Evolutionary conservation across 1,140 invertebrate genomes (phyloP).

Genomic region (Trichonephila inaurata): DNA sequence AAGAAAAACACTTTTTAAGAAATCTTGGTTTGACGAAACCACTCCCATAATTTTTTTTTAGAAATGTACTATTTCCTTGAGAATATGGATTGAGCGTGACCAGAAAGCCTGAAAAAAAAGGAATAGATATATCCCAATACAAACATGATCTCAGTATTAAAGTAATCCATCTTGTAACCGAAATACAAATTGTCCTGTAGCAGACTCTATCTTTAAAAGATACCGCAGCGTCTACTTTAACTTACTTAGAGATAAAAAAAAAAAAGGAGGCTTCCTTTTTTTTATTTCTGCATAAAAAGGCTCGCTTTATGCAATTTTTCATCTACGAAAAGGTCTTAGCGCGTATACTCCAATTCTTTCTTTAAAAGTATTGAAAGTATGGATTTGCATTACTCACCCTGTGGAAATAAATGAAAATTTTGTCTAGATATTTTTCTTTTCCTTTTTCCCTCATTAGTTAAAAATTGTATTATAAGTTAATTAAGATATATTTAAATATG

Average conservation of each 20-base stretch:
- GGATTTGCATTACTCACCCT: neutral
- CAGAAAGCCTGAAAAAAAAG: neutral
- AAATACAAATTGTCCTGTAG: constrained; percentile 44
- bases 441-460: neutral
- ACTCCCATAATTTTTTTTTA: too few species aligned
- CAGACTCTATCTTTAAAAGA: constrained; percentile 18
- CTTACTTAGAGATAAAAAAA: neutral
- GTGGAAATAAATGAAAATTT: neutral
- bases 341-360: neutral
- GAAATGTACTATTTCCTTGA: too few species aligned
- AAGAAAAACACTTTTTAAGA: too few species aligned
- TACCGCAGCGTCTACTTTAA: constrained; percentile 16
- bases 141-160: constrained; percentile 34
- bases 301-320: constrained; percentile 1
- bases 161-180: constrained; percentile 39
- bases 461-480: too few species aligned
- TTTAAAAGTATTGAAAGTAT: neutral
- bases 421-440: neutral
- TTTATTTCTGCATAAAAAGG: neutral
- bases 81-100: too few species aligned
- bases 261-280: neutral
- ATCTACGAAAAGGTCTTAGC: neutral
- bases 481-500: too few species aligned
- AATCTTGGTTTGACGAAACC: too few species aligned
- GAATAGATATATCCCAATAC: neutral